A percentile compares a stretch with the other conserved stretches of the same genome.
phyloP scores from a whole-genome alignment of 2,113 vertebrate species.

The Turnix velox region DNA sequence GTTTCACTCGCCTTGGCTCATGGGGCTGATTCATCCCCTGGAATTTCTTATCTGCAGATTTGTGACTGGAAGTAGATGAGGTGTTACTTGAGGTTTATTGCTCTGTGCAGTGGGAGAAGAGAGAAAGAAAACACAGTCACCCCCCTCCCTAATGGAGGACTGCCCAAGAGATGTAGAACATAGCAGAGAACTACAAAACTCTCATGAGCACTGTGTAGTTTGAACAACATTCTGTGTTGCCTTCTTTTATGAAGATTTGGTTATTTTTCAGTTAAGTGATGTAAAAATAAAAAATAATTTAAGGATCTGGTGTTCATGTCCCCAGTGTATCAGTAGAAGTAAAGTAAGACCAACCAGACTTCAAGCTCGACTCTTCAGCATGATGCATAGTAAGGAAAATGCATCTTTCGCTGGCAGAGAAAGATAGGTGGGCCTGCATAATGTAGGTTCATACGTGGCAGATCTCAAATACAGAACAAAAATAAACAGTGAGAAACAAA shows the following conservation, averaged over 20 bases:
- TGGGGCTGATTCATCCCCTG: not conserved
- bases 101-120: constrained; percentile 4
- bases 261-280: not conserved
- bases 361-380: not conserved
- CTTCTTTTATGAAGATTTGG: not conserved
- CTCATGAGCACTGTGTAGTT: not conserved
- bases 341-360: not conserved
- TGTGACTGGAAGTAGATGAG: not conserved
- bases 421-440: not conserved
- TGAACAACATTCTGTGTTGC: not conserved
- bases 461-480: not conserved
- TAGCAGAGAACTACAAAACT: not conserved
- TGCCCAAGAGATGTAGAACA: not conserved
- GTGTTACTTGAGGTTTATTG: not conserved
- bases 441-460: not conserved
- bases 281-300: not conserved
- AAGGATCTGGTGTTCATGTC: not conserved
- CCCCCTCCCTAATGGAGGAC: not conserved
- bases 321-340: not conserved
- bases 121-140: not conserved
- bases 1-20: constrained; percentile 16
- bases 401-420: not conserved
- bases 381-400: not conserved
- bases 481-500: not conserved
- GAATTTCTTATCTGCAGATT: constrained; percentile 7